Evolutionary conservation across 2,797 vertebrate species (phyloP).

Genomic region (Chloroceryle amazona): DNA sequence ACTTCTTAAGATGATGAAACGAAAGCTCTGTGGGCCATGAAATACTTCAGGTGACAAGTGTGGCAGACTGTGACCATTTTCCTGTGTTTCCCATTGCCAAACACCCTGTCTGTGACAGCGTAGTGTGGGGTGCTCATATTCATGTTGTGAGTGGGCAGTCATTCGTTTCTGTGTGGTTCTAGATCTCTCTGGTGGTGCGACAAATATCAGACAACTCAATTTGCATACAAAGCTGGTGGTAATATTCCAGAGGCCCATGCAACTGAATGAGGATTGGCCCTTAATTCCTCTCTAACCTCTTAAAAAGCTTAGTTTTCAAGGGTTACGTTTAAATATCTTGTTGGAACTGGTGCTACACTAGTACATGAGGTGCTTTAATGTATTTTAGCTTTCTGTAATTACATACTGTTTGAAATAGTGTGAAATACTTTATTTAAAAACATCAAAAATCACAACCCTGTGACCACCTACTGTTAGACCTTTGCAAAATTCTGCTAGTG

Average conservation of each 20-base stretch:
- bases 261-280: background rate
- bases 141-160: background rate
- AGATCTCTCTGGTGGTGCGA: background rate
- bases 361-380: constrained; percentile 38
- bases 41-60: background rate
- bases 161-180: background rate
- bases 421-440: background rate
- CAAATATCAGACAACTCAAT: background rate
- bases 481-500: background rate
- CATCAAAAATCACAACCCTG: background rate
- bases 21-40: background rate
- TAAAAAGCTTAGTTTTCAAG: background rate
- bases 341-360: constrained; percentile 55
- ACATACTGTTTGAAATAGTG: background rate
- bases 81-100: background rate
- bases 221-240: background rate
- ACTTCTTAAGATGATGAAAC: background rate
- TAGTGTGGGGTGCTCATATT: background rate
- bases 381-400: background rate
- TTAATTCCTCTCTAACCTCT: background rate
- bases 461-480: background rate
- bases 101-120: background rate
- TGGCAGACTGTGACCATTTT: background rate
- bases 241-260: background rate
- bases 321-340: background rate